phyloP scores from a whole-genome alignment of 2,113 vertebrate genomes.

The Amia ocellicauda region DNA sequence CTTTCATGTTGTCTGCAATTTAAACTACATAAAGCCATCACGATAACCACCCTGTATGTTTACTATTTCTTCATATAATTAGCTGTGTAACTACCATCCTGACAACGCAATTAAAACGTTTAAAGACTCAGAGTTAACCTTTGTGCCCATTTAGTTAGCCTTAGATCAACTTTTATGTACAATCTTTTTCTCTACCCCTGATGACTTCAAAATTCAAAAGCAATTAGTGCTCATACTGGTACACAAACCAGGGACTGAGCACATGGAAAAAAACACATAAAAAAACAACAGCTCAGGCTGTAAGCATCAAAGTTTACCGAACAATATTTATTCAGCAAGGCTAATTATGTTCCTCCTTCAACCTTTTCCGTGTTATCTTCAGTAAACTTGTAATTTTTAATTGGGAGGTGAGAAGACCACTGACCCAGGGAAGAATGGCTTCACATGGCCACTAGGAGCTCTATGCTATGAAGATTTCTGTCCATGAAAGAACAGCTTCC shows the following conservation, averaged over 20 bases:
- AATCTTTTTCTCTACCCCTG: background rate
- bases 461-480: no score
- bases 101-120: background rate
- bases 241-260: constrained; percentile 8
- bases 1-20: background rate
- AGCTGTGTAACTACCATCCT: background rate
- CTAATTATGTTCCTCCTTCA: constrained; percentile 22
- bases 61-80: background rate
- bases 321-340: constrained; percentile 13
- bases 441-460: no score
- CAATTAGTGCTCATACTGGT: background rate
- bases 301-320: constrained; percentile 19
- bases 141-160: background rate
- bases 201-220: background rate
- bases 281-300: no score
- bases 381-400: constrained; percentile 20
- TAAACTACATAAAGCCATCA: background rate
- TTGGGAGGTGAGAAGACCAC: constrained; percentile 15
- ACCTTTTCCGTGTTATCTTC: constrained; percentile 12
- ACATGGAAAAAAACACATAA: constrained; percentile 13
- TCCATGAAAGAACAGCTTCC: no score
- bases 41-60: constrained; percentile 1
- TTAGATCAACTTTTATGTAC: background rate
- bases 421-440: constrained; percentile 18
- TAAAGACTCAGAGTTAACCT: background rate